These are phyloP conservation scores for Atherinosoma microstoma DNA, from an alignment of 2,797 vertebrate genomes.

Conservation along the genomic window DNA sequence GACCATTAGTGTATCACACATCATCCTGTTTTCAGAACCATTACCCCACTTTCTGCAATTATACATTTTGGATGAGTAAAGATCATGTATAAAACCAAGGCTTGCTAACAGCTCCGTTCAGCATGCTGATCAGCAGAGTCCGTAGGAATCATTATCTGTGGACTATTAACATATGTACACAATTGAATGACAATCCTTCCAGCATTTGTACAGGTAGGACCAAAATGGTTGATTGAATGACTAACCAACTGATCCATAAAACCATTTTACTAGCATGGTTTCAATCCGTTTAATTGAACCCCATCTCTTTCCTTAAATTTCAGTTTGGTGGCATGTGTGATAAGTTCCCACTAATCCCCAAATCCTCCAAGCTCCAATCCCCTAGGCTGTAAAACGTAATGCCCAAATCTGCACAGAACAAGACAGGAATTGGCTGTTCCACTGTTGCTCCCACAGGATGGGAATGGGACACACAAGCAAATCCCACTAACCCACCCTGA, in stretches of 20 bases:
- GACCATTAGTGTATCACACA: background rate
- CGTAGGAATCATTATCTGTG: background rate
- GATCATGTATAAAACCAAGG: background rate
- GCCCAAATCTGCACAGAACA: constrained; percentile 56
- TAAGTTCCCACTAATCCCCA: constrained; percentile 63
- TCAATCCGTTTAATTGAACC: constrained; percentile 29
- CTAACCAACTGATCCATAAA: constrained; percentile 3
- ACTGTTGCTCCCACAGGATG: constrained; percentile 60
- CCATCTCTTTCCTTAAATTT: constrained; percentile 29
- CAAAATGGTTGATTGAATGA: constrained; percentile 5
- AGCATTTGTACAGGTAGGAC: background rate
- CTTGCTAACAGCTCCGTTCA: background rate
- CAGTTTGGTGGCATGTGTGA: constrained; percentile 60
- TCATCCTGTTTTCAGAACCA: no score
- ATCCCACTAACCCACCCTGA: constrained; percentile 43
- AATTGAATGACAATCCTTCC: background rate
- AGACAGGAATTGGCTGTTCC: constrained; percentile 64
- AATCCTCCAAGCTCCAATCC: constrained; percentile 61
- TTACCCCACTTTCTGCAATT: no score
- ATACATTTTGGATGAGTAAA: background rate
- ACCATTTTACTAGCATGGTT: constrained; percentile 1
- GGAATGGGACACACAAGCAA: constrained; percentile 44
- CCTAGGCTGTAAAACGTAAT: constrained; percentile 48
- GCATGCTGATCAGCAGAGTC: background rate
- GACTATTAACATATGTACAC: background rate